Evolutionary conservation across 2,888 invertebrate genomes (phyloP), one percentile per base, ranked within the genome.

Genomic region (Folsomia candida): DNA sequence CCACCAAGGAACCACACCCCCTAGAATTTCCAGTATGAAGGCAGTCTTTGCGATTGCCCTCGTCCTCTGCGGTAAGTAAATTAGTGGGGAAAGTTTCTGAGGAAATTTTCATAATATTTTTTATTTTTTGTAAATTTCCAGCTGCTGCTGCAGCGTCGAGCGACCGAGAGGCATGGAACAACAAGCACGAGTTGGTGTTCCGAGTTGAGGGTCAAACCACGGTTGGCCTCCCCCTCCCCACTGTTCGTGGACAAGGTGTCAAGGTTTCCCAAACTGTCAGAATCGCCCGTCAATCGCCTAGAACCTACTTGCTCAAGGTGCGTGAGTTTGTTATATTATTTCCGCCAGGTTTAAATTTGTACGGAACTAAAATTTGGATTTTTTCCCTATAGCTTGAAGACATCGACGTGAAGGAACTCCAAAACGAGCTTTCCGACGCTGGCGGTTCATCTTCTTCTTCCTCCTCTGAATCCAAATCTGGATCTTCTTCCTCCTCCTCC

Each of bases 21-120:
- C 37, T 37, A 14, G 37, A 37, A 37, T 9, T 37, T 37, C 37
- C 64, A 64, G 2, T 20, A 64, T 64, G 64, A 64, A 47, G 26
- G 37, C 64, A 64, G 47, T 64, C 64, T 37, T 25, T 2, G 14
- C 47, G 64, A 64, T 64, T 64, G 64, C 64, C 2, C 51, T 64
- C 22, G 29, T 3, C 24, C 4, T 64, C 51, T 37, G 20, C 64
- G 51, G 64, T 64, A 64, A 64, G 64, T 64, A 22, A 57, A 37
- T 9, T 37, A 9, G 4, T 37, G 37, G 37, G 14, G 14, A 37
- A 9, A 9, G 4, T 37, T 9, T 9, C 37, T 37, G 4, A 9
- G 37, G 6, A 37, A 37, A 37, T 37, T 37, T 37, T 37, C 37
- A 37, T 37, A 14, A 37, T 37, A 14, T 37, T 14, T 37, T 37